These are phyloP conservation scores for Cinclus cinclus DNA, from an alignment of 2,113 vertebrate genomes.

Conservation along the genomic window DNA sequence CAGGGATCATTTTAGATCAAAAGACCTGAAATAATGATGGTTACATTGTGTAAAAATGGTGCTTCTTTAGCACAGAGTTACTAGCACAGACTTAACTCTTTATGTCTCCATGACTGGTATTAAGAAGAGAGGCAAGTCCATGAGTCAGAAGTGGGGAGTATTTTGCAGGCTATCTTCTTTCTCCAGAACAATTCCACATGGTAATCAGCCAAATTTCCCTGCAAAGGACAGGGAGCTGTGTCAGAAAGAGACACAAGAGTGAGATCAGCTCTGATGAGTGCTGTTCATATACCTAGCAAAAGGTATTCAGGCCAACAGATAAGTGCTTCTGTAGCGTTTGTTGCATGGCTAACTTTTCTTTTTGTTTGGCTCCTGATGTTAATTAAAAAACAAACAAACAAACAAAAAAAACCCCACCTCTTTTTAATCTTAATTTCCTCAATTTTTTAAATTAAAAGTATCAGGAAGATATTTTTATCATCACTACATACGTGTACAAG, in stretches of 20 bases:
- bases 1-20: neutral
- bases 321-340: neutral
- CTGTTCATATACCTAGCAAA: neutral
- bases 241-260: neutral
- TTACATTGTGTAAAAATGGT: neutral
- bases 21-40: neutral
- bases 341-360: neutral
- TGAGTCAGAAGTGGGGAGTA: neutral
- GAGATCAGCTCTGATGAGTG: neutral
- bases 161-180: neutral
- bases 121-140: neutral
- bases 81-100: neutral
- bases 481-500: neutral
- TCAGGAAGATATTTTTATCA: neutral
- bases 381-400: neutral
- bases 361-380: neutral
- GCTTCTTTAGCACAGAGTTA: neutral
- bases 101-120: accelerated
- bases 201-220: neutral
- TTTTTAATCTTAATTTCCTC: neutral
- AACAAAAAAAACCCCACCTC: too few relatives aligned
- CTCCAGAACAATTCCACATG: neutral
- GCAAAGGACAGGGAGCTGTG: neutral
- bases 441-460: neutral
- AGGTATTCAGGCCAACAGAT: neutral